A percentile compares a stretch with the other conserved stretches of the same genome.
Evolutionary conservation across 2,888 invertebrate species (phyloP).

Genomic region (Dyspetes luteomarginatus): DNA sequence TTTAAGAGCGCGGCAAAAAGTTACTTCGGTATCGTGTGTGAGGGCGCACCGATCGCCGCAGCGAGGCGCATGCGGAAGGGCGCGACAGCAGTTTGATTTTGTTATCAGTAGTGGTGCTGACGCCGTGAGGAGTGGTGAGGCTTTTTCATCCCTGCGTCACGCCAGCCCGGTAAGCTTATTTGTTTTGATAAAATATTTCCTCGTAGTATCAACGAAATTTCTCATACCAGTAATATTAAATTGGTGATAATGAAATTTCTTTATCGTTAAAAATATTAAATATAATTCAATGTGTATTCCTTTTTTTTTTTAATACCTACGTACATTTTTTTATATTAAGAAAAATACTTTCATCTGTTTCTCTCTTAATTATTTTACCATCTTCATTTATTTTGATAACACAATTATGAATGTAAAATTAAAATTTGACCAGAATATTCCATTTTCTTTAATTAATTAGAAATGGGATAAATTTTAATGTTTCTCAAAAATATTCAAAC

Average conservation of each 20-base stretch:
- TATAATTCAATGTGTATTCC: background rate
- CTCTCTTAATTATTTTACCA: too few species aligned
- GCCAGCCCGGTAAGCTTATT: slow-evolving; percentile 67
- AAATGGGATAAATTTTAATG: too few species aligned
- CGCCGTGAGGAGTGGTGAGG: slow-evolving; percentile 66
- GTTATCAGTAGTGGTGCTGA: slow-evolving; percentile 73
- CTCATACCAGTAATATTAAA: background rate
- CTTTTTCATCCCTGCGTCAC: slow-evolving; percentile 64
- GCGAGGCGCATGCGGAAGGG: slow-evolving; percentile 64
- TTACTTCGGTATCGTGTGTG: background rate
- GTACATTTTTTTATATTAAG: too few species aligned
- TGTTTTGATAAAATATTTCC: slow-evolving; percentile 53
- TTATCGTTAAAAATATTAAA: background rate
- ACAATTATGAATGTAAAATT: too few species aligned
- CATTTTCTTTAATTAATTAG: too few species aligned
- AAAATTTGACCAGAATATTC: too few species aligned
- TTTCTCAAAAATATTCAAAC: too few species aligned
- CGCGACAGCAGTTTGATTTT: slow-evolving; percentile 69
- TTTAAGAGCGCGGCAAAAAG: slow-evolving; percentile 17
- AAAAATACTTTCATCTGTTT: too few species aligned
- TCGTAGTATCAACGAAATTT: background rate
- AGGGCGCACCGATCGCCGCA: slow-evolving; percentile 44
- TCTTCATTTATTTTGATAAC: too few species aligned
- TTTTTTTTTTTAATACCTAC: too few species aligned
- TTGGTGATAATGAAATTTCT: too few species aligned